Evolutionary conservation across 2,888 invertebrate species (phyloP).

Genomic region (Drosophila neonasuta): DNA sequence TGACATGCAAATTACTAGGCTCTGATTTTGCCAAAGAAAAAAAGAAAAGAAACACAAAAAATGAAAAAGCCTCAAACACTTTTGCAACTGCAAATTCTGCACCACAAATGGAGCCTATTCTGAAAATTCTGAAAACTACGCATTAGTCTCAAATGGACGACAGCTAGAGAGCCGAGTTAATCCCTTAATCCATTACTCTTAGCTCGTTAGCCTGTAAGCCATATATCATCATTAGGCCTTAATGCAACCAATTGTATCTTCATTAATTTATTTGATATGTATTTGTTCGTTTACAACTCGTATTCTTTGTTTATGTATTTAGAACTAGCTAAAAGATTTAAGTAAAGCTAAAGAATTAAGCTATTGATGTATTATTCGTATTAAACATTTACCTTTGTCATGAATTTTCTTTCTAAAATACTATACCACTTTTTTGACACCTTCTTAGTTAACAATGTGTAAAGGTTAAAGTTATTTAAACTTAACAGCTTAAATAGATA

Average conservation of each 20-base stretch:
- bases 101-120: not conserved
- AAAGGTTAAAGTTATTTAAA: too few relatives aligned
- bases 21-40: slow-evolving; percentile 49
- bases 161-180: not conserved
- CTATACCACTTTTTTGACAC: too few relatives aligned
- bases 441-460: too few relatives aligned
- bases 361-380: too few relatives aligned
- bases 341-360: too few relatives aligned
- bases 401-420: too few relatives aligned
- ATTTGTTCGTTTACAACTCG: not conserved
- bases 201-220: not conserved
- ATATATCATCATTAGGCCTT: not conserved
- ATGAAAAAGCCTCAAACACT: not conserved
- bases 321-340: too few relatives aligned
- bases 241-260: not conserved
- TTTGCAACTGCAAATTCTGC: slow-evolving; percentile 6
- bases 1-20: slow-evolving; percentile 65
- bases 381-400: too few relatives aligned
- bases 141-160: slow-evolving; percentile 31
- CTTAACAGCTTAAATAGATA: too few relatives aligned
- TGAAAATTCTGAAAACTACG: slow-evolving; percentile 16
- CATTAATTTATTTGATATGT: not conserved
- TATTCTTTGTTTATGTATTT: too few relatives aligned
- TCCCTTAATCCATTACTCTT: not conserved
- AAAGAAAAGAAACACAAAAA: slow-evolving; percentile 4